Evolutionary conservation across 1,140 invertebrate genomes (phyloP).

Genomic region (Drosophila littoralis): DNA sequence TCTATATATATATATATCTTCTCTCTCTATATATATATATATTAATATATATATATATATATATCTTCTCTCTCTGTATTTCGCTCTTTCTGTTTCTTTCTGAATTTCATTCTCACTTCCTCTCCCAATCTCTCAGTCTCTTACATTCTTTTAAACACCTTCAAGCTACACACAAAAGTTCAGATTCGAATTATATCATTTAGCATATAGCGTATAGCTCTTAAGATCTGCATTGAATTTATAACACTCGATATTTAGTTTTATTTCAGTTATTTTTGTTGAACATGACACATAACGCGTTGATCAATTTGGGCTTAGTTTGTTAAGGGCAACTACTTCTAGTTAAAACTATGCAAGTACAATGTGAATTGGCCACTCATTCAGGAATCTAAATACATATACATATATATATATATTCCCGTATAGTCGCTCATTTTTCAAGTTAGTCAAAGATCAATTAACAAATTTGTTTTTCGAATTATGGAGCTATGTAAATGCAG

Average conservation of each 20-base stretch:
- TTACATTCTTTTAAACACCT: background rate
- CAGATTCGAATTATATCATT: too few species aligned
- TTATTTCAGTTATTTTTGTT: slow-evolving; percentile 55
- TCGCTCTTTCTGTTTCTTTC: background rate
- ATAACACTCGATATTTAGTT: slow-evolving; percentile 45
- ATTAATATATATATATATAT: too few species aligned
- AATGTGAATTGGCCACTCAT: slow-evolving; percentile 43
- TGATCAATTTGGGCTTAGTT: slow-evolving; percentile 47
- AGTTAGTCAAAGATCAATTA: slow-evolving; percentile 38
- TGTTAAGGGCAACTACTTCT: slow-evolving; percentile 40
- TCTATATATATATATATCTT: too few species aligned
- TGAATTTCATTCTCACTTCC: background rate
- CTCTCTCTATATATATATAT: background rate
- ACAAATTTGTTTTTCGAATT: slow-evolving; percentile 20
- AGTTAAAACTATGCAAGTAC: slow-evolving; percentile 51
- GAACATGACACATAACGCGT: slow-evolving; percentile 62
- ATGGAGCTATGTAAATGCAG: slow-evolving; percentile 37
- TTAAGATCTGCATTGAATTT: background rate
- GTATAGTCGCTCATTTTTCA: slow-evolving; percentile 9
- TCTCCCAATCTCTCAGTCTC: background rate
- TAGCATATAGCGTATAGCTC: too few species aligned
- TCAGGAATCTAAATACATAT: background rate
- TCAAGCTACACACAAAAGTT: too few species aligned
- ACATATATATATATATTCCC: background rate
- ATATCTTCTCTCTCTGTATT: background rate